These are phyloP conservation scores for Cetoscarus ocellatus DNA, from an alignment of 2,797 vertebrate species.

Conservation along the genomic window DNA sequence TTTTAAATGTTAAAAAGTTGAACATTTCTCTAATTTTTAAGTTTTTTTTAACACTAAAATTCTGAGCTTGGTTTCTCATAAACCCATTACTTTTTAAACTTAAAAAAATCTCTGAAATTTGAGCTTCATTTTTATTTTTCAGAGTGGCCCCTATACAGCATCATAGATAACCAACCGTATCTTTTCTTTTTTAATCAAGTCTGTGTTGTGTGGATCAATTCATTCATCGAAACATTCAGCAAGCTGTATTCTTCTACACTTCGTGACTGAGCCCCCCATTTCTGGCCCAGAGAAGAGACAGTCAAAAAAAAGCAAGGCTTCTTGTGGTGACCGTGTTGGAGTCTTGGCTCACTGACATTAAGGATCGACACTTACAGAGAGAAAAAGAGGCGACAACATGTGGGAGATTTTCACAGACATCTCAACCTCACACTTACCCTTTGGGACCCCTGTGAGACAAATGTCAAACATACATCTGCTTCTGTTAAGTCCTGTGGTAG, in stretches of 20 bases:
- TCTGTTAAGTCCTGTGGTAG: conserved; percentile 58
- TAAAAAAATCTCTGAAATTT: no score
- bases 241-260: conserved; percentile 3
- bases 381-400: conserved; percentile 53
- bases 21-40: no score
- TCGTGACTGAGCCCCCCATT: conserved; percentile 64
- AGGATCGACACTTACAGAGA: conserved; percentile 41
- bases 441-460: conserved; percentile 53
- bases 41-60: no score
- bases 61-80: no score
- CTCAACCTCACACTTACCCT: conserved; percentile 42
- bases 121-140: no score
- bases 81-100: no score
- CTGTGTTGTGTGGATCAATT: conserved; percentile 32
- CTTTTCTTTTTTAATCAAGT: conserved; percentile 18
- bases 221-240: conserved; percentile 44
- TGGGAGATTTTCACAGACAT: conserved; percentile 49
- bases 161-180: conserved; percentile 34
- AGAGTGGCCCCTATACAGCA: no score
- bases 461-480: conserved; percentile 69
- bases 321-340: conserved; percentile 59
- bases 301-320: conserved; percentile 74
- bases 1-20: no score
- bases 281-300: conserved; percentile 73
- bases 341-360: conserved; percentile 66